Evolutionary conservation across 2,888 invertebrate species (phyloP).

Genomic region (Drosophila lutescens): DNA sequence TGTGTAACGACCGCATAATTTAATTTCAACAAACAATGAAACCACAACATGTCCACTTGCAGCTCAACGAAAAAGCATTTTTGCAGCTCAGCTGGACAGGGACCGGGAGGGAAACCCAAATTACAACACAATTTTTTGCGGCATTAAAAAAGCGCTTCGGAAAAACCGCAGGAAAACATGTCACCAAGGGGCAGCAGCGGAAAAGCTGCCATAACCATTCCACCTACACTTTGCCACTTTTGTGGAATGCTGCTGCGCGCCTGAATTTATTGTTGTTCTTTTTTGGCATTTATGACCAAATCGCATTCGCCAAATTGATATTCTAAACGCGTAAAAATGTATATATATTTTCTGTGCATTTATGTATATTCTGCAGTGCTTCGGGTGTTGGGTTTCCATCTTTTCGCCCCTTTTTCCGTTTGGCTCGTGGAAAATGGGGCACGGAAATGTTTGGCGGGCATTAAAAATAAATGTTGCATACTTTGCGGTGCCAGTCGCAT

Average conservation of each 20-base stretch:
- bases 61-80: constrained; percentile 25
- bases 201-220: constrained; percentile 12
- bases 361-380: constrained; percentile 19
- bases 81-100: too few relatives aligned
- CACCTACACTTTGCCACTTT: neutral
- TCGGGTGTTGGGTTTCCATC: constrained; percentile 8
- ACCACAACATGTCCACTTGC: constrained; percentile 66
- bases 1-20: constrained; percentile 67
- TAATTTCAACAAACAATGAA: constrained; percentile 69
- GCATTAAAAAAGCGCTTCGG: constrained; percentile 45
- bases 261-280: constrained; percentile 61
- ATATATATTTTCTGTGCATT: constrained; percentile 46
- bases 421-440: constrained; percentile 22
- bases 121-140: constrained; percentile 13
- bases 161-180: constrained; percentile 69
- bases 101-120: constrained; percentile 2
- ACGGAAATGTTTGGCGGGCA: constrained; percentile 48
- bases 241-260: constrained; percentile 44
- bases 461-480: constrained; percentile 74
- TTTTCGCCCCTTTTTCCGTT: constrained; percentile 2
- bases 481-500: constrained; percentile 56
- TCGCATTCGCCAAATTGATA: constrained; percentile 74
- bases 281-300: constrained; percentile 64
- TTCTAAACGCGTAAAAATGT: constrained; percentile 75
- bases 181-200: constrained; percentile 51